phyloP scores from a whole-genome alignment of 2,113 vertebrate species.

The Corydoras maculifer region DNA sequence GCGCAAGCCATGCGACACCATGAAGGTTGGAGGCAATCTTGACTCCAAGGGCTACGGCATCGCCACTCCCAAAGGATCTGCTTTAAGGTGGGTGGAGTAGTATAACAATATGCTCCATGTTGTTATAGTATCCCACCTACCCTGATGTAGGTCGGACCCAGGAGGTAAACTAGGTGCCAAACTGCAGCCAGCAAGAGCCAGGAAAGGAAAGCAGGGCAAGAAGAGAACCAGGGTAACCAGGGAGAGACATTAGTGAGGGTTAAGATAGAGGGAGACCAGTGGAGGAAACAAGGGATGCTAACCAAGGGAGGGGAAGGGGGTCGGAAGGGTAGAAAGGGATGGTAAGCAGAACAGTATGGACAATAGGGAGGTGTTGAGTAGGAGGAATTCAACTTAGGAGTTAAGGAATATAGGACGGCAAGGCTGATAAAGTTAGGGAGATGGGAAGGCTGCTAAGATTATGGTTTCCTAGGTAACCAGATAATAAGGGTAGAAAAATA shows the following conservation, averaged over 20 bases:
- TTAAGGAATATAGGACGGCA: too few species aligned
- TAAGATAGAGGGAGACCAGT: too few species aligned
- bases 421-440: too few species aligned
- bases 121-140: slow-evolving; percentile 99
- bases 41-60: slow-evolving; percentile 99
- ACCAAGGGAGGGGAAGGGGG: too few species aligned
- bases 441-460: background rate
- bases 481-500: slow-evolving; percentile 9
- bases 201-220: background rate
- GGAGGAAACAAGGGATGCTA: too few species aligned
- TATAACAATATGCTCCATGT: slow-evolving; percentile 99
- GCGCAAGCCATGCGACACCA: slow-evolving; percentile 95
- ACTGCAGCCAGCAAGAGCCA: slow-evolving; percentile 10
- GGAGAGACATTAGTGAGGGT: background rate
- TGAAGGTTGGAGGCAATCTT: slow-evolving; percentile 98
- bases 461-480: slow-evolving; percentile 10
- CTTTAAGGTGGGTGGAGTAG: slow-evolving; percentile 99
- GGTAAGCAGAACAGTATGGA: too few species aligned
- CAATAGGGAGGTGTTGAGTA: too few species aligned
- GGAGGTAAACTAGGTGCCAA: slow-evolving; percentile 47
- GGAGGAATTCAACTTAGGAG: too few species aligned
- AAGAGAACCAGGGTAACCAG: background rate
- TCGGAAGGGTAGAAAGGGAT: too few species aligned
- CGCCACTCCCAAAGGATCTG: slow-evolving; percentile 96
- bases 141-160: slow-evolving; percentile 86